Conservation (phyloP, 2,797 vertebrate genomes). For the Coluber constrictor region DNA sequence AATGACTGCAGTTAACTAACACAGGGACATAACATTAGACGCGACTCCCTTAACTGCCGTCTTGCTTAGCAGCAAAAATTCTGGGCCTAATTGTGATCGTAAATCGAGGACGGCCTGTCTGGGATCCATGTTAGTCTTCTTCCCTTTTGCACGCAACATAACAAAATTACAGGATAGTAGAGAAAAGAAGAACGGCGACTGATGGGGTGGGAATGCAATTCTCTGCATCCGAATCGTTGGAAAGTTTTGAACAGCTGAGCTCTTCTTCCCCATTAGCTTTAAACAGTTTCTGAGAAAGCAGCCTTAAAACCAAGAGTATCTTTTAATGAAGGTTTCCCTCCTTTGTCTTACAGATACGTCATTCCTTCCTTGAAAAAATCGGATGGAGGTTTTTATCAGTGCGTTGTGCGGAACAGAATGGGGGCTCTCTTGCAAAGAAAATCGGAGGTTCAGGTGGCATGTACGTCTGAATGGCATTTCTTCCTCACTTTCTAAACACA, state of each 20-base stretch:
- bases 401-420: constrained; percentile 89
- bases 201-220: neutral
- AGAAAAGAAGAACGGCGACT: no score
- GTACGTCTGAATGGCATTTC: constrained; percentile 72
- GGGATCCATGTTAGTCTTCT: no score
- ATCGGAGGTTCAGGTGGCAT: constrained; percentile 89
- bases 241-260: neutral
- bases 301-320: neutral
- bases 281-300: neutral
- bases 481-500: neutral
- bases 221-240: neutral
- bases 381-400: constrained; percentile 87
- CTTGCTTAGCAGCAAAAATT: no score
- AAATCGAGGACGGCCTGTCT: no score
- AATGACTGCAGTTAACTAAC: no score
- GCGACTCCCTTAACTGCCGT: no score
- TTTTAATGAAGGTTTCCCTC: constrained; percentile 40
- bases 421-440: constrained; percentile 85
- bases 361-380: constrained; percentile 78
- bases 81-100: no score
- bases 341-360: constrained; percentile 72
- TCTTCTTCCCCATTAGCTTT: neutral
- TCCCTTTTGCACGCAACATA: no score
- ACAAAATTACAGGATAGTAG: no score
- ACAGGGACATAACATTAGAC: no score